These are phyloP conservation scores for Rhabdomys pumilio DNA, from an alignment of 2,797 vertebrate species.

Conservation along the genomic window DNA sequence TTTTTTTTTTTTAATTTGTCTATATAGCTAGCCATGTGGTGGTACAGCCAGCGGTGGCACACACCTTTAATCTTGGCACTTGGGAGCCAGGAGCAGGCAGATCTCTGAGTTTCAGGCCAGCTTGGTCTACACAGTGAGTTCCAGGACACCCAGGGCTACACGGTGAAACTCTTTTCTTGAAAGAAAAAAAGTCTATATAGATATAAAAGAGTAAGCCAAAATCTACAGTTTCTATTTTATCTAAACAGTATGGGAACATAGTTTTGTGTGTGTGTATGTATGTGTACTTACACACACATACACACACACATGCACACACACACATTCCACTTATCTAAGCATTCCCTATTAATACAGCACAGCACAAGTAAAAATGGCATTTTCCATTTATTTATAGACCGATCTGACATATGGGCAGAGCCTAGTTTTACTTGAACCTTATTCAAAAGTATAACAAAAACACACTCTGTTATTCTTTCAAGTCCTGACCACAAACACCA, in stretches of 20 bases:
- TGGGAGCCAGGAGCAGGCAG: not conserved
- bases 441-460: constrained; percentile 54
- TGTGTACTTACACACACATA: too few relatives aligned
- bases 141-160: not conserved
- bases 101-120: not conserved
- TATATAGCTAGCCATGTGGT: not conserved
- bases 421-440: constrained; percentile 21
- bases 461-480: constrained; percentile 44
- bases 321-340: not conserved
- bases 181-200: not conserved
- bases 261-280: too few relatives aligned
- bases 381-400: not conserved
- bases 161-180: not conserved
- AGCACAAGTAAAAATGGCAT: not conserved
- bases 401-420: not conserved
- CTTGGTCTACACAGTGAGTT: not conserved
- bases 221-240: constrained; percentile 45
- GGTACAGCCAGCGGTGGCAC: not conserved
- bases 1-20: not conserved
- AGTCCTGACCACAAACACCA: constrained; percentile 35
- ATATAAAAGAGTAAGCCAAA: constrained; percentile 50
- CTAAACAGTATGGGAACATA: not conserved
- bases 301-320: too few relatives aligned
- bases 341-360: not conserved
- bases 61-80: not conserved